These are phyloP conservation scores for Drosophila anceps DNA, from an alignment of 2,888 invertebrate species.

Conservation along the genomic window DNA sequence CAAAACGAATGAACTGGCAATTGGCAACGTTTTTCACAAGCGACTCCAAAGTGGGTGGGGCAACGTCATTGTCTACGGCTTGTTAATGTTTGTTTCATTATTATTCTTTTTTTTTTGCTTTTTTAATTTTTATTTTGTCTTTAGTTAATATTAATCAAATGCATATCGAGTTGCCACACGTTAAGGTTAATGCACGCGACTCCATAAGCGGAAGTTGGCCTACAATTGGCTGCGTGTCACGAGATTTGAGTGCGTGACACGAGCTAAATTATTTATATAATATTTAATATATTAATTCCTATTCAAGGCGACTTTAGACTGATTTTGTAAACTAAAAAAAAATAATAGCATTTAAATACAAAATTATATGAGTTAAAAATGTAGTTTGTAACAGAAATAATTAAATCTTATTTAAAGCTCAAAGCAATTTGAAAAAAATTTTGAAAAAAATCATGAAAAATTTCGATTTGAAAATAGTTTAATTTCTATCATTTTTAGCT, in stretches of 20 bases:
- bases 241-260: slow-evolving; percentile 12
- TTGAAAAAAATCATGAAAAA: too few relatives aligned
- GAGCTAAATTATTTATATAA: neutral
- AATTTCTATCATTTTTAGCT: neutral
- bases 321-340: neutral
- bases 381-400: too few relatives aligned
- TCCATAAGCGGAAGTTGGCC: slow-evolving; percentile 64
- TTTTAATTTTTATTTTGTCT: slow-evolving; percentile 14
- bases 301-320: neutral
- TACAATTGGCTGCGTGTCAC: neutral
- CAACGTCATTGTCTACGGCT: slow-evolving; percentile 58
- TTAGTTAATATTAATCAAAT: slow-evolving; percentile 25
- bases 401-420: neutral
- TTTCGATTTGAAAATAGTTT: neutral
- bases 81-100: slow-evolving; percentile 28
- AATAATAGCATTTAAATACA: neutral
- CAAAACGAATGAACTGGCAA: slow-evolving; percentile 30
- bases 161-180: slow-evolving; percentile 46
- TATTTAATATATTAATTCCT: too few relatives aligned
- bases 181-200: slow-evolving; percentile 73
- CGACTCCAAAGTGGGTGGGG: slow-evolving; percentile 60
- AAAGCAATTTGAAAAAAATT: neutral
- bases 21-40: slow-evolving; percentile 49
- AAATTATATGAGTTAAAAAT: neutral
- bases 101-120: slow-evolving; percentile 1